Evolutionary conservation across 2,113 vertebrate species (phyloP).

Genomic region (Dicrurus megarhynchus): DNA sequence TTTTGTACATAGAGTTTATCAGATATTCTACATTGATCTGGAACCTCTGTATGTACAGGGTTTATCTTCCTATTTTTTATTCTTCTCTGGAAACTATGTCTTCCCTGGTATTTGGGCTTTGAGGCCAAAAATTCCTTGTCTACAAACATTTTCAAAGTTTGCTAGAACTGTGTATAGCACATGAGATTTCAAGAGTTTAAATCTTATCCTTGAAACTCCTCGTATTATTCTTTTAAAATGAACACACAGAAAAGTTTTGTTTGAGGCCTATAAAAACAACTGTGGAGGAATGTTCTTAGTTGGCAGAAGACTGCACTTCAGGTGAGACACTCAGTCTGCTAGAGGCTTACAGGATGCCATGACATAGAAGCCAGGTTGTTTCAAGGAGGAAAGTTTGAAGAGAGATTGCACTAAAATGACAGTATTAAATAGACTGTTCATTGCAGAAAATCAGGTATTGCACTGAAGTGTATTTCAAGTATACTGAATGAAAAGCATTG

Average conservation of each 20-base stretch:
- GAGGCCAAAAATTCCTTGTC: not conserved
- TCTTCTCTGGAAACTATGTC: not conserved
- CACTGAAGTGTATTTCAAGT: not conserved
- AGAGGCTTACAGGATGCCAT: not conserved
- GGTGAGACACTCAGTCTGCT: not conserved
- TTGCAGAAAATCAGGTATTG: not conserved
- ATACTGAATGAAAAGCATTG: not conserved
- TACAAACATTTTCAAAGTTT: not conserved
- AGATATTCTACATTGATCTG: not conserved
- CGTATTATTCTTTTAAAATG: not conserved
- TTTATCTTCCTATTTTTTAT: not conserved
- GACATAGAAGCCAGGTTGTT: not conserved
- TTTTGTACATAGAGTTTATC: not conserved
- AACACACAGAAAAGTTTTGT: not conserved
- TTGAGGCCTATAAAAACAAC: not conserved
- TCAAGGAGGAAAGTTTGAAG: not conserved
- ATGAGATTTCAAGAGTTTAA: not conserved
- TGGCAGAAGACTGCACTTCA: not conserved
- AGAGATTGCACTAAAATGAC: not conserved
- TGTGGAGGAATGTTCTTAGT: not conserved
- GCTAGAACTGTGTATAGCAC: accelerated
- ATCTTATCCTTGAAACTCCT: not conserved
- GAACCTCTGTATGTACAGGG: not conserved
- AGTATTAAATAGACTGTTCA: not conserved
- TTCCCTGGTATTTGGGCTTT: not conserved